phyloP scores from a whole-genome alignment of 2,888 invertebrate genomes.

The Neoascia interrupta region DNA sequence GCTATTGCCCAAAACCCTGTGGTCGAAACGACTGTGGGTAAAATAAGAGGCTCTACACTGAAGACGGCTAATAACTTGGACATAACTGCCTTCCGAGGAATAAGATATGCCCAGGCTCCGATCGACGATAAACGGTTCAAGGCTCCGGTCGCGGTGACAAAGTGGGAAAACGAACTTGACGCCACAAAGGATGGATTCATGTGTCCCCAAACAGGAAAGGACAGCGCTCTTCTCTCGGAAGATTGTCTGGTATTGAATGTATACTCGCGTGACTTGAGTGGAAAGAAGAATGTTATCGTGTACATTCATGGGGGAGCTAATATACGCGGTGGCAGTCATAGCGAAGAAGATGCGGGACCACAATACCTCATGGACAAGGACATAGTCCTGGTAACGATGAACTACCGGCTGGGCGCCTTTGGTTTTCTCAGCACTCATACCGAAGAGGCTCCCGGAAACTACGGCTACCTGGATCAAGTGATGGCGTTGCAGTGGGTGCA shows the following conservation, averaged over 20 bases:
- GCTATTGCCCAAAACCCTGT: slow-evolving; percentile 38
- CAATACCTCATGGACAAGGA: slow-evolving; percentile 75
- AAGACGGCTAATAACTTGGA: slow-evolving; percentile 76
- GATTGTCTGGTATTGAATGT: slow-evolving; percentile 85
- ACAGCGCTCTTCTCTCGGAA: slow-evolving; percentile 79
- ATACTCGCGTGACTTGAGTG: slow-evolving; percentile 78
- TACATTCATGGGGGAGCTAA: slow-evolving; percentile 77
- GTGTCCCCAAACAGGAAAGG: slow-evolving; percentile 74
- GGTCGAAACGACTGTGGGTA: slow-evolving; percentile 75
- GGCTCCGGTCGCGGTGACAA: slow-evolving; percentile 74
- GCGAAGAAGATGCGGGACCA: slow-evolving; percentile 73
- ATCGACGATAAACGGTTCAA: slow-evolving; percentile 79
- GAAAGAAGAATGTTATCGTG: slow-evolving; percentile 72
- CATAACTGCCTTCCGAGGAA: slow-evolving; percentile 80
- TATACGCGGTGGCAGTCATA: slow-evolving; percentile 74
- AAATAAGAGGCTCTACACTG: slow-evolving; percentile 79
- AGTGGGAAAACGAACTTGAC: slow-evolving; percentile 77
- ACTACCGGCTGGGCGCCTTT: slow-evolving; percentile 76
- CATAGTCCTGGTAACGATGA: slow-evolving; percentile 75
- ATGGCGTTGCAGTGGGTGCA: slow-evolving; percentile 81
- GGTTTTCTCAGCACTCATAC: slow-evolving; percentile 84
- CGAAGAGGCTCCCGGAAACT: slow-evolving; percentile 83
- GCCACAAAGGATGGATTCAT: slow-evolving; percentile 79
- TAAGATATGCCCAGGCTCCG: slow-evolving; percentile 80
- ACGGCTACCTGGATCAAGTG: slow-evolving; percentile 85